Evolutionary conservation across 1,140 invertebrate species (phyloP).

Genomic region (Episyrphus balteatus): DNA sequence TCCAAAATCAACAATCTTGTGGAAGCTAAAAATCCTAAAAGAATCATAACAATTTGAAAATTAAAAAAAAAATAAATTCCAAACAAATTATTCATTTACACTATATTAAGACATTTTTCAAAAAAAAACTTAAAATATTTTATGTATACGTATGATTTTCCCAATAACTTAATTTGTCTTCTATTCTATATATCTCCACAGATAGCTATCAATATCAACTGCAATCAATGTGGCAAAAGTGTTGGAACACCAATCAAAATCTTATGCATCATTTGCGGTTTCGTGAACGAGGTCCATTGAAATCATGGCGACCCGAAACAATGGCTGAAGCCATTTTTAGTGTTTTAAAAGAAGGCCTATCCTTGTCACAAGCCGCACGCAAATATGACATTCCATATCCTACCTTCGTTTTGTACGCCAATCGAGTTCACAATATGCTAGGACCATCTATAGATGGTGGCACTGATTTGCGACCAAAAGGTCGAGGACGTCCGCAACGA

Average conservation of each 20-base stretch:
- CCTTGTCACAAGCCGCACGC: constrained; percentile 78
- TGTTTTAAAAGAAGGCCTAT: constrained; percentile 78
- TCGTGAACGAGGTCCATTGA: constrained; percentile 78
- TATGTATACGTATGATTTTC: neutral
- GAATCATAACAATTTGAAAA: too few relatives aligned
- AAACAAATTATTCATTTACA: too few relatives aligned
- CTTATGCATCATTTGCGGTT: constrained; percentile 80
- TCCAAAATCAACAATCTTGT: too few relatives aligned
- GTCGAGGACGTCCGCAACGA: constrained; percentile 74
- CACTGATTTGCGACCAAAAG: constrained; percentile 82
- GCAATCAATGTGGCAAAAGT: constrained; percentile 90
- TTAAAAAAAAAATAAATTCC: too few relatives aligned
- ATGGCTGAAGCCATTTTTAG: constrained; percentile 91
- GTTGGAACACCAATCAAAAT: constrained; percentile 76
- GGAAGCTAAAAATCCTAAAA: too few relatives aligned
- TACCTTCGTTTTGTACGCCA: constrained; percentile 85
- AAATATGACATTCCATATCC: constrained; percentile 92
- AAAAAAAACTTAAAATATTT: too few relatives aligned
- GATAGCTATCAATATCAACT: constrained; percentile 88
- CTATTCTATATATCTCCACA: constrained; percentile 40
- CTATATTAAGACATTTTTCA: too few relatives aligned
- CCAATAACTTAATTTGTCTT: constrained; percentile 1
- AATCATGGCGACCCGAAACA: constrained; percentile 87
- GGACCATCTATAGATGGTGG: constrained; percentile 80
- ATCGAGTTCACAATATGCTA: constrained; percentile 88